Percentiles rank a stretch among this genome's conserved stretches.
Conservation (phyloP, 2,113 vertebrate species). For the Rousettus leschenaultii region DNA sequence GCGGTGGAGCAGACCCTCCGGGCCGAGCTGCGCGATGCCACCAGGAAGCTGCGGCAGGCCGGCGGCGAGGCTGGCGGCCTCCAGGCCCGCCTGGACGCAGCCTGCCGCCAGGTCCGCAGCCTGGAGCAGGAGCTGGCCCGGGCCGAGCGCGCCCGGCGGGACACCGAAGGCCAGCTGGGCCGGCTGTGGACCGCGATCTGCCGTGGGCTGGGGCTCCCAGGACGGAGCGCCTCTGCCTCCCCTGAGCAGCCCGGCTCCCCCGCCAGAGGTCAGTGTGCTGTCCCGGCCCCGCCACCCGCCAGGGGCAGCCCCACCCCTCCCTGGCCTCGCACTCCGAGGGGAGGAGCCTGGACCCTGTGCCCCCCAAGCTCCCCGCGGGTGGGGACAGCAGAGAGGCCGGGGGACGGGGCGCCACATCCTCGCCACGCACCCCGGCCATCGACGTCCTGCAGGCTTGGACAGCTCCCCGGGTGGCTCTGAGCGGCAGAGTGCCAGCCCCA, state of each 20-base stretch:
- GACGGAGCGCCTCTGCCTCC: conserved; percentile 47
- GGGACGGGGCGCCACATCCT: fast-evolving
- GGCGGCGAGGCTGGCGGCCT: conserved; percentile 61
- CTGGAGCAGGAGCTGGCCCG: conserved; percentile 82
- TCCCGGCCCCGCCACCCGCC: neutral
- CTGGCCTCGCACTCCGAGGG: fast-evolving
- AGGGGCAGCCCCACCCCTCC: neutral
- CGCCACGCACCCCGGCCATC: fast-evolving
- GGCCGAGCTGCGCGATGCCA: neutral
- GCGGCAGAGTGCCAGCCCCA: neutral
- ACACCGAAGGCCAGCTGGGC: conserved; percentile 78
- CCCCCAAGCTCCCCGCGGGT: fast-evolving
- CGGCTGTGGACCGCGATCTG: conserved; percentile 80
- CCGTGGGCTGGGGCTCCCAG: conserved; percentile 75
- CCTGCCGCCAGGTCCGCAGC: conserved; percentile 62
- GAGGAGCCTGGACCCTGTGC: neutral
- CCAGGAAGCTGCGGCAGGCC: conserved; percentile 57
- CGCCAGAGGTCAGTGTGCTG: conserved; percentile 79
- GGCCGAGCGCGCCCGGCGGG: conserved; percentile 62
- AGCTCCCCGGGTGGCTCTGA: neutral
- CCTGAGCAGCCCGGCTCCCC: conserved; percentile 72
- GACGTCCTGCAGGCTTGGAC: conserved; percentile 20
- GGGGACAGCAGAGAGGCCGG: too few species aligned
- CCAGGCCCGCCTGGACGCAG: conserved; percentile 67
- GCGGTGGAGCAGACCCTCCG: conserved; percentile 45